A percentile compares a stretch with the other conserved stretches of the same genome.
Evolutionary conservation across 2,797 vertebrate species (phyloP).

Genomic region (Lacerta agilis): DNA sequence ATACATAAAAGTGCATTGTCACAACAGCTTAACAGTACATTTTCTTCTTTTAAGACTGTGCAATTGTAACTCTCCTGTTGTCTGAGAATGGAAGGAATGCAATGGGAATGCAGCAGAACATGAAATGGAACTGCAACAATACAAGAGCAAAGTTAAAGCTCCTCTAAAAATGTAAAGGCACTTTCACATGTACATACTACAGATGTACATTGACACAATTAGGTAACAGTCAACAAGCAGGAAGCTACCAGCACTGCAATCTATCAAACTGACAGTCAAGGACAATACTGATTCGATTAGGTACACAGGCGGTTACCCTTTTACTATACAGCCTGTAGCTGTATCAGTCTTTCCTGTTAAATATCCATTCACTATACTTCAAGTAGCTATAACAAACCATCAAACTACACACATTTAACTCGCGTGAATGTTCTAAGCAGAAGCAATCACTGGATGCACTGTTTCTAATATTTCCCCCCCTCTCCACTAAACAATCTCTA

Average conservation of each 20-base stretch:
- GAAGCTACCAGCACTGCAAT: conserved; percentile 81
- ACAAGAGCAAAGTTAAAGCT: conserved; percentile 87
- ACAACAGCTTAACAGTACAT: conserved; percentile 90
- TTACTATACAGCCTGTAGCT: conserved; percentile 68
- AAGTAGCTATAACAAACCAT: conserved; percentile 80
- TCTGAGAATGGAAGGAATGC: conserved; percentile 69
- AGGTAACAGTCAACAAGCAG: conserved; percentile 86
- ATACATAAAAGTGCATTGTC: conserved; percentile 98
- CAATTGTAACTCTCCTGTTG: conserved; percentile 72
- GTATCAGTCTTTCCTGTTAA: conserved; percentile 76
- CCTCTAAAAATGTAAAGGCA: conserved; percentile 97
- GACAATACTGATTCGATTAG: conserved; percentile 78
- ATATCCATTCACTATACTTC: conserved; percentile 80
- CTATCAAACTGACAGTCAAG: conserved; percentile 78
- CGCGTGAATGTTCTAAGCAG: conserved; percentile 74
- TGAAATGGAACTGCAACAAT: conserved; percentile 77
- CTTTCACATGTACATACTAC: conserved; percentile 97
- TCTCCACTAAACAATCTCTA: conserved; percentile 82
- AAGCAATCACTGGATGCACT: conserved; percentile 79
- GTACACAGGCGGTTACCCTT: conserved; percentile 73
- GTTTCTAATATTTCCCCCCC: conserved; percentile 79
- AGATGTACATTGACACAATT: conserved; percentile 89
- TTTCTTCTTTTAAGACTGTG: conserved; percentile 78
- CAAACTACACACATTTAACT: conserved; percentile 80
- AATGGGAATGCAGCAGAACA: conserved; percentile 79